Conservation (phyloP, 2,113 vertebrate species). For the Chlamydotis undulata region DNA sequence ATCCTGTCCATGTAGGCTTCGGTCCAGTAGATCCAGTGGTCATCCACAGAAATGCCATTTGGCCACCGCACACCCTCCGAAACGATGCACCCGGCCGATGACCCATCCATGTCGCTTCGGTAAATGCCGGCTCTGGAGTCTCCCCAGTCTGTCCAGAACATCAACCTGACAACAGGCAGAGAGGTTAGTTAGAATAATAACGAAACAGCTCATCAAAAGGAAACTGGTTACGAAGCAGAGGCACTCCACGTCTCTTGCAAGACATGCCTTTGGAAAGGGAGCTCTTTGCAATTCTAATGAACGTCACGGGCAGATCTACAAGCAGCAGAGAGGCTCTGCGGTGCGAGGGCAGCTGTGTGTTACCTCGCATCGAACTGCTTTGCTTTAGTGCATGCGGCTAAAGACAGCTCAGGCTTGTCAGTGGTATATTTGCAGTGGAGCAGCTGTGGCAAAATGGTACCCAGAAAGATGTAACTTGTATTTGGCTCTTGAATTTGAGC, state of each 20-base stretch:
- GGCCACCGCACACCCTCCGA: slow-evolving; percentile 94
- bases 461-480: background rate
- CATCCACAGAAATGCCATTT: slow-evolving; percentile 92
- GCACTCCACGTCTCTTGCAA: background rate
- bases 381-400: fast-evolving
- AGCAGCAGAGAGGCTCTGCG: background rate
- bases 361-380: background rate
- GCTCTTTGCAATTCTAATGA: background rate
- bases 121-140: slow-evolving; percentile 90
- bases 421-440: fast-evolving
- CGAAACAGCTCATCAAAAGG: background rate
- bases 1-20: slow-evolving; percentile 97
- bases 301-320: fast-evolving
- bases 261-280: background rate
- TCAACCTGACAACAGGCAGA: slow-evolving; percentile 78
- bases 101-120: slow-evolving; percentile 92
- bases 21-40: slow-evolving; percentile 95
- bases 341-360: background rate
- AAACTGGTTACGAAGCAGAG: background rate
- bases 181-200: fast-evolving
- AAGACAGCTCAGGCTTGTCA: background rate
- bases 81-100: slow-evolving; percentile 80
- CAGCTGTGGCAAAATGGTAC: fast-evolving
- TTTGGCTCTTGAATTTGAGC: background rate
- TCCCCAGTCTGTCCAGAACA: slow-evolving; percentile 99